Percentiles rank a stretch among this genome's conserved stretches.
phyloP scores from a whole-genome alignment of 2,113 vertebrate species.

The Danio rerio region DNA sequence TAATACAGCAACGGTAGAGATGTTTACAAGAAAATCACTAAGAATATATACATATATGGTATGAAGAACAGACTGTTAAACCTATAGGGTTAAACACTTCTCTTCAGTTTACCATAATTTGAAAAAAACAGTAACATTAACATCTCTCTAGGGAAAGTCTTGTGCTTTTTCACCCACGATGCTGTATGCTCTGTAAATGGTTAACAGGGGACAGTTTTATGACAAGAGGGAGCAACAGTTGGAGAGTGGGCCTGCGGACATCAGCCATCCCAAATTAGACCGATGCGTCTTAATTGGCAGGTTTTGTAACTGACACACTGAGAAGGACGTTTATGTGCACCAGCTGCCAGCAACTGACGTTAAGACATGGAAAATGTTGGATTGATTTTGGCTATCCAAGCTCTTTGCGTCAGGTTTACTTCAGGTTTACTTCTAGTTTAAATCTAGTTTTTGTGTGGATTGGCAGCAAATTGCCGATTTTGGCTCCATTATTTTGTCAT shows the following conservation, averaged over 20 bases:
- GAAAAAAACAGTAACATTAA: neutral
- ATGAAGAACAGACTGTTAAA: neutral
- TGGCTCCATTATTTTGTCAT: neutral
- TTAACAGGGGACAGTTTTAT: slow-evolving; percentile 13
- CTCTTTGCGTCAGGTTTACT: neutral
- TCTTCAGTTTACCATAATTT: neutral
- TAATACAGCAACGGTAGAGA: neutral
- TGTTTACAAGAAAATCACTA: neutral
- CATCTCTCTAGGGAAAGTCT: neutral
- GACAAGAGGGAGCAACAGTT: slow-evolving; percentile 23
- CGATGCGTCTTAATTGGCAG: slow-evolving; percentile 37
- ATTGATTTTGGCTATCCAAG: neutral
- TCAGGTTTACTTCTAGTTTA: too few relatives aligned
- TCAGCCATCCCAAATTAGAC: slow-evolving; percentile 30
- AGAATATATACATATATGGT: slow-evolving; percentile 2
- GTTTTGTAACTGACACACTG: slow-evolving; percentile 25
- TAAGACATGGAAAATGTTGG: neutral
- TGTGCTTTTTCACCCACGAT: neutral
- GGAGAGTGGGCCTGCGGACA: slow-evolving; percentile 27
- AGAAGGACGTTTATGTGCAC: slow-evolving; percentile 8
- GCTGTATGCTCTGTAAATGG: slow-evolving; percentile 10
- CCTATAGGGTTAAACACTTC: neutral
- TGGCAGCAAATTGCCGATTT: neutral
- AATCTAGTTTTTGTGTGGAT: neutral
- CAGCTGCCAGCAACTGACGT: slow-evolving; percentile 12